These are phyloP conservation scores for Mesorhabditis spiculigera DNA, from an alignment of 2,888 invertebrate genomes.

Conservation along the genomic window DNA sequence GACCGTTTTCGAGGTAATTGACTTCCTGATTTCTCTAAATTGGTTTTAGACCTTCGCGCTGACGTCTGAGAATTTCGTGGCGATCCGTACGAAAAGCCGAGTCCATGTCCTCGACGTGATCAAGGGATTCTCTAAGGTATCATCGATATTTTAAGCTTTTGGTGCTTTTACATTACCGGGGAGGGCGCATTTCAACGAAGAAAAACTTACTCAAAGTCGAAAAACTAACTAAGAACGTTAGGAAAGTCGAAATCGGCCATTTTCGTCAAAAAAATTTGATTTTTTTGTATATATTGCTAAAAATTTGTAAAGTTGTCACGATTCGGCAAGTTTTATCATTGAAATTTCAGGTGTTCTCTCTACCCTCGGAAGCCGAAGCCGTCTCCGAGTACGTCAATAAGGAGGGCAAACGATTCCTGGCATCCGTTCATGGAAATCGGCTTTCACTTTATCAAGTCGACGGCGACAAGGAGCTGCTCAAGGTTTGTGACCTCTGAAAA, in stretches of 20 bases:
- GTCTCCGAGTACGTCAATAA: background rate
- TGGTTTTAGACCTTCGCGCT: background rate
- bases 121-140: background rate
- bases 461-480: background rate
- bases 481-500: no score
- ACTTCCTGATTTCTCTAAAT: background rate
- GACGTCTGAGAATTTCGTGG: background rate
- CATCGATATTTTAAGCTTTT: background rate
- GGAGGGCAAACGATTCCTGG: conserved; percentile 5
- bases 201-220: no score
- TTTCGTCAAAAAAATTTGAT: no score
- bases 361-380: background rate
- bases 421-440: conserved; percentile 10
- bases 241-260: no score
- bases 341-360: no score
- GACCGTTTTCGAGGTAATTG: background rate
- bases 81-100: background rate
- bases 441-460: conserved; percentile 2
- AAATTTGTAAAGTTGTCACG: background rate
- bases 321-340: no score
- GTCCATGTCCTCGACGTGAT: background rate
- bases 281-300: background rate
- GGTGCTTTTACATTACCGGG: no score
- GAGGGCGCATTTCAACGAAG: no score
- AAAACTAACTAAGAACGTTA: no score